Evolutionary conservation across 2,113 vertebrate genomes (phyloP).

Genomic region (Poeciliopsis turrubarensis): DNA sequence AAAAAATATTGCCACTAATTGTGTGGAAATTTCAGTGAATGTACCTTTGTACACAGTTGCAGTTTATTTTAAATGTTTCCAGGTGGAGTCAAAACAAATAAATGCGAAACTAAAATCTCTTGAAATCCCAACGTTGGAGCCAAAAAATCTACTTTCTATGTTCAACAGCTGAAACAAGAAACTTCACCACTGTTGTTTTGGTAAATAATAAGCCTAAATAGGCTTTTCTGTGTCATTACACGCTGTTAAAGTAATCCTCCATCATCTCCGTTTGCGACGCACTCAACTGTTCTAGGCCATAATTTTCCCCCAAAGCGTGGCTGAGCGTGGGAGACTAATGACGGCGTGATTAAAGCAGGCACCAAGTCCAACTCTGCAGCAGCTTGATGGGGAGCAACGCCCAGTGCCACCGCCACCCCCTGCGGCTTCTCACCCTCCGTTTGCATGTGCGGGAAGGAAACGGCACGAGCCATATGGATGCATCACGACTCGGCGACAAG

Average conservation of each 20-base stretch:
- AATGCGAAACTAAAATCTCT: background rate
- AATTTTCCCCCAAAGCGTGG: constrained; percentile 21
- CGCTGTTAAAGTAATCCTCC: background rate
- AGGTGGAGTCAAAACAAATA: background rate
- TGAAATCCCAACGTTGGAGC: no score
- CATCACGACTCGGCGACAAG: background rate
- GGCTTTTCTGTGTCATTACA: background rate
- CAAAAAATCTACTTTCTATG: background rate
- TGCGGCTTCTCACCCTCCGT: constrained; percentile 23
- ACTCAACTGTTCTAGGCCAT: constrained; percentile 3
- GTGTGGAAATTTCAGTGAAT: background rate
- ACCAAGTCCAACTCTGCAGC: constrained; percentile 18
- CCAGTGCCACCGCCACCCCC: background rate
- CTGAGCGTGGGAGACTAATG: constrained; percentile 59
- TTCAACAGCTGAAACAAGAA: background rate
- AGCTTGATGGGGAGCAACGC: constrained; percentile 38
- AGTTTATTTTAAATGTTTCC: background rate
- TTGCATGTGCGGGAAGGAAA: constrained; percentile 37
- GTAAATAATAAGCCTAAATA: background rate
- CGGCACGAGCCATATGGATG: background rate
- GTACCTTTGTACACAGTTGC: background rate
- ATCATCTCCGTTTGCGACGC: background rate
- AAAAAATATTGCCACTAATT: background rate
- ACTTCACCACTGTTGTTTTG: background rate
- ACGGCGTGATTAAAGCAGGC: constrained; percentile 49